Evolutionary conservation across 2,113 vertebrate genomes (phyloP).

Genomic region (Etheostoma cragini): DNA sequence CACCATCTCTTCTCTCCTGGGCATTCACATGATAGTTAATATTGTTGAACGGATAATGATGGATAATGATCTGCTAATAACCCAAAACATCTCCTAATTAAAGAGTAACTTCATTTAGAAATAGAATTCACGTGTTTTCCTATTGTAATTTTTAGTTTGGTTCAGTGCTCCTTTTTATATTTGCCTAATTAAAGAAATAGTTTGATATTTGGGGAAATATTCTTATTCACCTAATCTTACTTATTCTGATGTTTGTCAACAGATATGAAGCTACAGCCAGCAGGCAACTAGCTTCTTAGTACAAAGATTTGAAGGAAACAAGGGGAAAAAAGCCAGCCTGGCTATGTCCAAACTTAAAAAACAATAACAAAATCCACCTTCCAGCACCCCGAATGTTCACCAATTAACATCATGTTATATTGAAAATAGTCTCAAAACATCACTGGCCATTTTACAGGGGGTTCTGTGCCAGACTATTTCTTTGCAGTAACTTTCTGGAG

Average conservation of each 20-base stretch:
- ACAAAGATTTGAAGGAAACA: neutral
- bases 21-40: neutral
- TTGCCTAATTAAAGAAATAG: neutral
- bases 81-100: slow-evolving; percentile 1
- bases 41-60: neutral
- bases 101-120: neutral
- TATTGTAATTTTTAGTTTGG: neutral
- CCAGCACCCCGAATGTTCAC: neutral
- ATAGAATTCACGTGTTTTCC: neutral
- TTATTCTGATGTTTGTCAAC: neutral
- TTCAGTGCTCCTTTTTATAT: neutral
- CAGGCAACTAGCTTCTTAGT: neutral
- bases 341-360: neutral
- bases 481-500: neutral
- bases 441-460: neutral
- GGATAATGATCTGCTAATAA: neutral
- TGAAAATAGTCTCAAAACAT: neutral
- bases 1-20: slow-evolving; percentile 7
- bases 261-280: neutral
- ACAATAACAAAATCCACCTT: neutral
- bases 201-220: neutral
- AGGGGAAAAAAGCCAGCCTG: neutral
- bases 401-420: neutral
- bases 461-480: neutral
- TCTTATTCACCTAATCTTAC: neutral